Conservation (phyloP, 2,888 invertebrate genomes). For the Temnothorax unifasciatus region DNA sequence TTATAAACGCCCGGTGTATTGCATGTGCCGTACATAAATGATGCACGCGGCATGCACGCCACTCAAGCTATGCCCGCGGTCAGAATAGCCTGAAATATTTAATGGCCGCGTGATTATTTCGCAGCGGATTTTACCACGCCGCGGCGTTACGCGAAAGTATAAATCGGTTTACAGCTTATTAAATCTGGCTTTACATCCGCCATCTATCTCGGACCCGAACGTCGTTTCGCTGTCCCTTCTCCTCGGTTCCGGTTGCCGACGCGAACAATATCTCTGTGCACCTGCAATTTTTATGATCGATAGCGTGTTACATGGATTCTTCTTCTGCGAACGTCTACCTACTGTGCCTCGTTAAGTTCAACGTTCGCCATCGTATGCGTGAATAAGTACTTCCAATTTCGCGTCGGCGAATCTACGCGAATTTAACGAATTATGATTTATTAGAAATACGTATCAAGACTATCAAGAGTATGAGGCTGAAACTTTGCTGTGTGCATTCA, state of each 20-base stretch:
- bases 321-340: background rate
- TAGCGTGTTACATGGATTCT: conserved; percentile 24
- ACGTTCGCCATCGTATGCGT: background rate
- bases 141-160: conserved; percentile 16
- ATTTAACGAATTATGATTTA: conserved; percentile 25
- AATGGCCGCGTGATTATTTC: conserved; percentile 44
- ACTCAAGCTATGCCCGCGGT: conserved; percentile 44
- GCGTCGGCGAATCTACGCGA: conserved; percentile 14
- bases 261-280: background rate
- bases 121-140: conserved; percentile 24
- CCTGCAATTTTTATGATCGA: conserved; percentile 36
- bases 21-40: conserved; percentile 44
- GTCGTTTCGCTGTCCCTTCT: background rate
- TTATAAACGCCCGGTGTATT: conserved; percentile 43
- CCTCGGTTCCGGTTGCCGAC: background rate
- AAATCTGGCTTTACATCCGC: conserved; percentile 20
- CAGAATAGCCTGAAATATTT: conserved; percentile 50
- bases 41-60: conserved; percentile 50
- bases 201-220: background rate
- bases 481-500: background rate
- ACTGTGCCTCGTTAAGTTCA: conserved; percentile 19
- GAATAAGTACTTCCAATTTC: background rate
- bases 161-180: conserved; percentile 47
- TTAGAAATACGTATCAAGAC: background rate
- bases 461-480: too few species aligned